phyloP scores from a whole-genome alignment of 1,140 invertebrate species.

The Venturia canescens region DNA sequence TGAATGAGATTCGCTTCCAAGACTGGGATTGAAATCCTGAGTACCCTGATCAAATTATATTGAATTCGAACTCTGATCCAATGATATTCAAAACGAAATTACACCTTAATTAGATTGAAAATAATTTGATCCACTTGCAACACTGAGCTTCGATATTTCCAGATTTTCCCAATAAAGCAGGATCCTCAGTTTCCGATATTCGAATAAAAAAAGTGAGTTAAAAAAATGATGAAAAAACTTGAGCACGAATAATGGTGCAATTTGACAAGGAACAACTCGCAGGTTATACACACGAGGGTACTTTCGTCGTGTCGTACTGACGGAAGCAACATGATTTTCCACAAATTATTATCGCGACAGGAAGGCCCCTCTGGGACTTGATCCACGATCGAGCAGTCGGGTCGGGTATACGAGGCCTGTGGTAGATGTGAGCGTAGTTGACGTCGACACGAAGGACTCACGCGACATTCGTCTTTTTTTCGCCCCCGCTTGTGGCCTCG shows the following conservation, averaged over 20 bases:
- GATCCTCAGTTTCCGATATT: too few relatives aligned
- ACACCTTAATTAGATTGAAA: too few relatives aligned
- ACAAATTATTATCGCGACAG: slow-evolving; percentile 42
- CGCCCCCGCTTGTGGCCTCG: slow-evolving; percentile 3
- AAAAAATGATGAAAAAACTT: neutral
- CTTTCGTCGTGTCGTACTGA: slow-evolving; percentile 27
- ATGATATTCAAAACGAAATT: too few relatives aligned
- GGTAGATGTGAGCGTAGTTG: neutral
- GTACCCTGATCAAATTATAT: too few relatives aligned
- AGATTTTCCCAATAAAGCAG: too few relatives aligned
- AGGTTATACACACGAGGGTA: neutral
- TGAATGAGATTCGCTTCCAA: too few relatives aligned
- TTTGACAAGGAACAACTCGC: neutral
- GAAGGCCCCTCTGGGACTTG: slow-evolving; percentile 19
- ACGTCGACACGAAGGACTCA: slow-evolving; percentile 14
- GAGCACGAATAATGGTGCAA: too few relatives aligned
- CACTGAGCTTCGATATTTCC: too few relatives aligned
- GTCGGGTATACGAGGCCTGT: neutral
- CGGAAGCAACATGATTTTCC: slow-evolving; percentile 40
- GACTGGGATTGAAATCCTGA: too few relatives aligned
- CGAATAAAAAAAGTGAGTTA: neutral
- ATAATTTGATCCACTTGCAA: too few relatives aligned
- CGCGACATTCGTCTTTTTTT: slow-evolving; percentile 36
- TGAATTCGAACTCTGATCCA: too few relatives aligned
- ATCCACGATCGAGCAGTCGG: slow-evolving; percentile 26